A percentile compares a stretch with the other conserved stretches of the same genome.
Evolutionary conservation across 2,113 vertebrate species (phyloP).

Genomic region (Eurypyga helias): DNA sequence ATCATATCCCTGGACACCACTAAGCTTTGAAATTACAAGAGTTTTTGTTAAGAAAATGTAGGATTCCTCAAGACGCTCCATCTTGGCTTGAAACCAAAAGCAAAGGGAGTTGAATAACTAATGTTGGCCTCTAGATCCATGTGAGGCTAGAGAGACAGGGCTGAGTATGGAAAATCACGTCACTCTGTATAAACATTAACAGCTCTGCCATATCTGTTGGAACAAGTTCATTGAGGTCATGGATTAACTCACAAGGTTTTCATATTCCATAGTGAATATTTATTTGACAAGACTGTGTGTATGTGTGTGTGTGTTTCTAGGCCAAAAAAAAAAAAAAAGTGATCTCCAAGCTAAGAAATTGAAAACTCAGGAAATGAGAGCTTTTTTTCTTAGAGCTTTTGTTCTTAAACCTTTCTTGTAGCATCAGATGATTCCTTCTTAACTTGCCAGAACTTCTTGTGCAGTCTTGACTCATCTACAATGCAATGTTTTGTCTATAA

Average conservation of each 20-base stretch:
- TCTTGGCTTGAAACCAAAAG: background rate
- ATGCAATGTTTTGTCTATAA: background rate
- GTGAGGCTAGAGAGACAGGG: background rate
- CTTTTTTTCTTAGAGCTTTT: background rate
- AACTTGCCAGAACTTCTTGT: background rate
- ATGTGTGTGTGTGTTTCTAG: background rate
- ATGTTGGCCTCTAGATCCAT: background rate
- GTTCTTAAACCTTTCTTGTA: background rate
- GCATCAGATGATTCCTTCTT: background rate
- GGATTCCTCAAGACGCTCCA: background rate
- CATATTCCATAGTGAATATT: background rate
- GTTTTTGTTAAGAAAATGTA: background rate
- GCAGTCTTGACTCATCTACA: background rate
- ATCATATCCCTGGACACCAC: background rate
- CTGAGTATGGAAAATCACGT: background rate
- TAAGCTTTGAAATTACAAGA: background rate
- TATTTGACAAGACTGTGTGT: background rate
- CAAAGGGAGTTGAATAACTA: background rate
- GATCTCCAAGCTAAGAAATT: background rate
- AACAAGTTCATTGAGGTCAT: background rate
- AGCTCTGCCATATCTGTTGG: background rate
- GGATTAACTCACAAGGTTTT: slow-evolving; percentile 5
- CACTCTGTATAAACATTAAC: background rate
- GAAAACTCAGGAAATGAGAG: background rate
- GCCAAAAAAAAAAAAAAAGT: background rate